Evolutionary conservation across 2,113 vertebrate genomes (phyloP).

Genomic region (Mesoclemmys tuberculata): DNA sequence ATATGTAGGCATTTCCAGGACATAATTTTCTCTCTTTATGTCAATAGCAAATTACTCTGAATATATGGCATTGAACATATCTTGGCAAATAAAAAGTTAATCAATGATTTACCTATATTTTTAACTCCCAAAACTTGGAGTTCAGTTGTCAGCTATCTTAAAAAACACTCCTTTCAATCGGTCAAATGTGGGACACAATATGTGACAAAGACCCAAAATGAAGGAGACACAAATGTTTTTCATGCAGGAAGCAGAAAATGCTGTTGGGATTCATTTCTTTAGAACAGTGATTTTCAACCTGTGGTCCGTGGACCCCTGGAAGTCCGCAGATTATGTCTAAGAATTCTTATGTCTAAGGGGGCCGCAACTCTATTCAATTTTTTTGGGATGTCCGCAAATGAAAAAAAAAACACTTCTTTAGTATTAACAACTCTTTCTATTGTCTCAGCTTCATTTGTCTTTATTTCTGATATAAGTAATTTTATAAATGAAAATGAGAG

Average conservation of each 20-base stretch:
- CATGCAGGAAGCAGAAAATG: fast-evolving
- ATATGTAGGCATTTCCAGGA: not conserved
- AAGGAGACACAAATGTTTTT: not conserved
- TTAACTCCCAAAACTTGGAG: not conserved
- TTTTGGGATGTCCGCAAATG: too few species aligned
- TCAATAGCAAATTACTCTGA: not conserved
- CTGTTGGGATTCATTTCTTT: too few species aligned
- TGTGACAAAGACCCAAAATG: not conserved
- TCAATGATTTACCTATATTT: not conserved
- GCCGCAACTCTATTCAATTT: too few species aligned
- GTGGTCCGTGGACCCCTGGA: too few species aligned
- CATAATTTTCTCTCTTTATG: not conserved
- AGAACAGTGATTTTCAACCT: too few species aligned
- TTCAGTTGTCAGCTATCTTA: not conserved
- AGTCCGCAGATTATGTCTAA: too few species aligned
- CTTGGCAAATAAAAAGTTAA: conserved; percentile 6
- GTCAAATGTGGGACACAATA: fast-evolving
- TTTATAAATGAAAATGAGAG: not conserved
- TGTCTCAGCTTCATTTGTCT: not conserved
- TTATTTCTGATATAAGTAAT: not conserved
- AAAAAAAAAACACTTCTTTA: not conserved
- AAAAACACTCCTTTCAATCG: not conserved
- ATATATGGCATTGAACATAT: conserved; percentile 4
- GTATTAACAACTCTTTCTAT: not conserved
- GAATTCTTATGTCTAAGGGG: too few species aligned